Evolutionary conservation across 2,113 vertebrate species (phyloP).

Genomic region (Engystomops pustulosus): DNA sequence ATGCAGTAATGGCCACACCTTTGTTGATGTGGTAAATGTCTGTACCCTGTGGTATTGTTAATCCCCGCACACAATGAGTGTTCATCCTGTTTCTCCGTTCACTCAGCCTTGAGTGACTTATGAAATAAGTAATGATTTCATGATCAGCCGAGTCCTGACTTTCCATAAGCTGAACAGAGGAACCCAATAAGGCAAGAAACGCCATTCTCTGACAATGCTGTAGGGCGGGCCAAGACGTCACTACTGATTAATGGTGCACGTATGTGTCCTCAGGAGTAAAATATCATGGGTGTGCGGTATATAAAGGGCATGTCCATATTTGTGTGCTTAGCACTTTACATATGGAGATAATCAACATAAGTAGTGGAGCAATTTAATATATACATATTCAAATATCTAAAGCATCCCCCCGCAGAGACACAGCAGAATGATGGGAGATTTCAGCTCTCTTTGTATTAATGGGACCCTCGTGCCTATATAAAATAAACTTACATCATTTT

Average conservation of each 20-base stretch:
- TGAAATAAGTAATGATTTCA: neutral
- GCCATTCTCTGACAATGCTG: neutral
- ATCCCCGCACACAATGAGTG: slow-evolving; percentile 8
- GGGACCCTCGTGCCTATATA: too few species aligned
- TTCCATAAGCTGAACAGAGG: neutral
- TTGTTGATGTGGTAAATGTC: slow-evolving; percentile 30
- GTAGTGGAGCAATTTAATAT: too few species aligned
- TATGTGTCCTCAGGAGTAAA: neutral
- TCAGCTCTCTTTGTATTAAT: too few species aligned
- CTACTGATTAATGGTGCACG: neutral
- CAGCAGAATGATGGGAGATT: too few species aligned
- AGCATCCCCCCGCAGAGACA: too few species aligned
- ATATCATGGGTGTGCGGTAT: neutral
- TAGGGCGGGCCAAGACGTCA: neutral
- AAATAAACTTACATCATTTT: too few species aligned
- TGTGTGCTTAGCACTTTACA: too few species aligned
- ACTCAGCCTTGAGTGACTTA: neutral
- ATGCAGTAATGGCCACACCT: slow-evolving; percentile 26
- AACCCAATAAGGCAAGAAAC: neutral
- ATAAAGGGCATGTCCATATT: neutral
- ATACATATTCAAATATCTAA: too few species aligned
- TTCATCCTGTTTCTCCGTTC: slow-evolving; percentile 10
- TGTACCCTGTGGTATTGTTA: slow-evolving; percentile 46
- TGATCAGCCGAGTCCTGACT: neutral
- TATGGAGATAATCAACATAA: too few species aligned